Base-by-base conservation (phyloP, 2,797 vertebrate genomes). In the Coregonus ussuriensis region DNA sequence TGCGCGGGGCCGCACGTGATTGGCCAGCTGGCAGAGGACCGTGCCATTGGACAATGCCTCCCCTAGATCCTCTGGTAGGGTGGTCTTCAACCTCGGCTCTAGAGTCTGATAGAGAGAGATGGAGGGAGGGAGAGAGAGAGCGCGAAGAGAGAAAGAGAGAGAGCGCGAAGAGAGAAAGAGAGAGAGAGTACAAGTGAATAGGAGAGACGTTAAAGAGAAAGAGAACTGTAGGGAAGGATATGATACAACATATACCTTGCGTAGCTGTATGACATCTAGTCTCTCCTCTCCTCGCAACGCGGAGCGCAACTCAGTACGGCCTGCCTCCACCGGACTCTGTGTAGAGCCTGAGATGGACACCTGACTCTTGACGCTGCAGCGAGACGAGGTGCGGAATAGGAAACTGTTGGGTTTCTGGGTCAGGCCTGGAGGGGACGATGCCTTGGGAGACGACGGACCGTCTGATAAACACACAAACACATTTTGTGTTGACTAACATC, bases 11-110 rank as follows among this genome's bases (percentile, higher is more conserved):
- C 94, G 90, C 4, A 98, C 89, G 18, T 96, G 94, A 82, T 97
- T 97, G 74, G 92, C 95, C 86, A 98, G 90, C 84, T 97, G 96
- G 84, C 97, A 97, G 31, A 97, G 96, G 72, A 95, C 4, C 11
- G 95, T 95, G 37, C 96, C 96, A 0, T 95, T 94, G 81, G 93
- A 92, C 54, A 97, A 84, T 3, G 93, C 94, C 68, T 96, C 96
- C 0, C 93, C 91, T 52, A 97, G 87, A 67, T 97, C 96, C n/a
- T 97, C 96, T 0, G 93, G 89, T 1, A 97, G 90, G 4, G 85
- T 82, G 54, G 90, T 72, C 87, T 96, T 96, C 82, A 98, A 90
- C n/a, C 88, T 92, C 0, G 93, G 90, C 93, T 98, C 96, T 3
- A 98, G 89, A 69, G 90, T 93, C 97, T 97, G 83, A 74, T 14